Percentiles rank a stretch among this genome's conserved stretches.
phyloP scores from a whole-genome alignment of 2,797 vertebrate genomes.

The Phoebastria nigripes region DNA sequence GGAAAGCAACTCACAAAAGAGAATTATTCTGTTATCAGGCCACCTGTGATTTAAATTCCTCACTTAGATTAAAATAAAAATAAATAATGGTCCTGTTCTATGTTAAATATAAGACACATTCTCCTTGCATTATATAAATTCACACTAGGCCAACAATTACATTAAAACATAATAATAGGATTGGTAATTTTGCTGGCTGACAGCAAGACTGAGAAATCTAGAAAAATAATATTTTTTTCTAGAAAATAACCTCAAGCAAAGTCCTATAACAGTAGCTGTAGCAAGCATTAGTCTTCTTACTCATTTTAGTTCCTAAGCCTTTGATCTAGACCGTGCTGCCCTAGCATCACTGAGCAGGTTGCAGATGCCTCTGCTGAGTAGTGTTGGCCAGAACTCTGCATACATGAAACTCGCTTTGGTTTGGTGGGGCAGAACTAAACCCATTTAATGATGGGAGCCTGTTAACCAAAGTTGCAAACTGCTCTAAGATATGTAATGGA shows the following conservation, averaged over 20 bases:
- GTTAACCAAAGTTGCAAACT: neutral
- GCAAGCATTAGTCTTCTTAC: neutral
- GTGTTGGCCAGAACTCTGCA: neutral
- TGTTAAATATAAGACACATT: neutral
- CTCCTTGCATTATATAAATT: neutral
- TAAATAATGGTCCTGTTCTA: neutral
- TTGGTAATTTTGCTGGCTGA: neutral
- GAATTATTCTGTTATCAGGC: neutral
- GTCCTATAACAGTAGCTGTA: neutral
- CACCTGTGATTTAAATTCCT: neutral
- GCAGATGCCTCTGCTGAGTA: neutral
- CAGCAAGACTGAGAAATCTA: neutral
- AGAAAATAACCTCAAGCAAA: neutral
- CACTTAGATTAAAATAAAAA: neutral
- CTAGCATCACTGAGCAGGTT: neutral
- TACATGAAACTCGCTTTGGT: neutral
- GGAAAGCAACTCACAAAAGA: neutral
- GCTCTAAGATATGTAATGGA: neutral
- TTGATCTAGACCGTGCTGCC: neutral
- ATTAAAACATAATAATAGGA: neutral
- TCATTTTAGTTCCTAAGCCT: neutral
- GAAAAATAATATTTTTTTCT: neutral
- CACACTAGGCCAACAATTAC: neutral
- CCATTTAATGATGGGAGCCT: neutral
- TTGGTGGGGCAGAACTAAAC: neutral